Percentiles rank a stretch among this genome's conserved stretches.
Evolutionary conservation across 2,113 vertebrate species (phyloP).

Genomic region (Solea solea): DNA sequence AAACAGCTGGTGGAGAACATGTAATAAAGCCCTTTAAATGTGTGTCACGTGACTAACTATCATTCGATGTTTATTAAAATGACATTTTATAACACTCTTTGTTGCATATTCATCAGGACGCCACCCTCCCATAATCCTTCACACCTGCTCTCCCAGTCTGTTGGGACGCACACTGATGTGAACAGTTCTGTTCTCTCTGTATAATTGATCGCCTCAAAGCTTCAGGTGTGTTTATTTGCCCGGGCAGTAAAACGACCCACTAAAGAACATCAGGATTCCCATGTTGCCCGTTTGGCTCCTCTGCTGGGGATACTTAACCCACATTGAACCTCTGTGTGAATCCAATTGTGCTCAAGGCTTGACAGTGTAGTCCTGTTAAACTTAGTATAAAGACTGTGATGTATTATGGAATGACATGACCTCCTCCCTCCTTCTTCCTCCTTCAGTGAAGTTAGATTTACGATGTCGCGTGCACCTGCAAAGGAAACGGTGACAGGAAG

Average conservation of each 20-base stretch:
- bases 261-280: slow-evolving; percentile 58
- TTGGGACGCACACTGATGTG: neutral
- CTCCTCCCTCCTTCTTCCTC: slow-evolving; percentile 2
- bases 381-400: slow-evolving; percentile 24
- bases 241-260: slow-evolving; percentile 63
- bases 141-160: no score
- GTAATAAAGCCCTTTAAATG: neutral
- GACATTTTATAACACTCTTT: neutral
- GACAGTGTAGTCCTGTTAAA: slow-evolving; percentile 41
- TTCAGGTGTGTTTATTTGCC: slow-evolving; percentile 58
- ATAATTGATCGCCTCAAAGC: slow-evolving; percentile 5
- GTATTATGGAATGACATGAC: neutral
- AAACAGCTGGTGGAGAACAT: neutral
- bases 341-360: slow-evolving; percentile 70
- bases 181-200: neutral
- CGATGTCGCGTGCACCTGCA: neutral
- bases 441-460: neutral
- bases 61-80: neutral
- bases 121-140: neutral
- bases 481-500: neutral
- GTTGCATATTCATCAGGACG: neutral
- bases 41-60: neutral
- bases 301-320: slow-evolving; percentile 75
- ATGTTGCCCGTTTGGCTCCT: slow-evolving; percentile 46
- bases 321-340: slow-evolving; percentile 73